phyloP scores from a whole-genome alignment of 2,888 invertebrate species.

The Lycophotia porphyrea region DNA sequence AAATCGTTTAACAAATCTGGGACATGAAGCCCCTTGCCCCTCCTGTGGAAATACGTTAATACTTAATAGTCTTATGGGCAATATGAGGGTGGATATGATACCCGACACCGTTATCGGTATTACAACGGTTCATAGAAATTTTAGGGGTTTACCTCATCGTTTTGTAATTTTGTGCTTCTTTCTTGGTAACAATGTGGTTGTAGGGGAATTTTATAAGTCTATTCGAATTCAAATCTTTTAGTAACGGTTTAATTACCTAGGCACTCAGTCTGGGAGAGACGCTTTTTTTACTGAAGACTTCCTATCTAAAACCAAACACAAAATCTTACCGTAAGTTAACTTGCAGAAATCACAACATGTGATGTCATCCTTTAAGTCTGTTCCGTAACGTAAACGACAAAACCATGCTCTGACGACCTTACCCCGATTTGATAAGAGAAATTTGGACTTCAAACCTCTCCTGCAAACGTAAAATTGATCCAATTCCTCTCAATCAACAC shows the following conservation, averaged over 20 bases:
- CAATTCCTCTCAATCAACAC: conserved; percentile 28
- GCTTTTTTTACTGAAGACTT: neutral
- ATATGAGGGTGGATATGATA: conserved; percentile 38
- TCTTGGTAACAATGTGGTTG: neutral
- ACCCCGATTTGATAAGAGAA: neutral
- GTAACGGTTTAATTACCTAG: neutral
- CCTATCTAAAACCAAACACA: neutral
- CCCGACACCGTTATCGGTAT: conserved; percentile 9
- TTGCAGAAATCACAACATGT: neutral
- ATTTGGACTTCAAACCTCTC: too few relatives aligned
- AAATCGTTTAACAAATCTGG: conserved; percentile 54
- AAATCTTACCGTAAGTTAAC: neutral
- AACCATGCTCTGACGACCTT: neutral
- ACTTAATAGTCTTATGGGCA: conserved; percentile 21
- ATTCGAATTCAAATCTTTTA: neutral
- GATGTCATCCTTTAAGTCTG: neutral
- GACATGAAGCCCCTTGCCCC: conserved; percentile 30
- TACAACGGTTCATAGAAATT: conserved; percentile 13
- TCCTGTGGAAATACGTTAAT: conserved; percentile 21
- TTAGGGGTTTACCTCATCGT: neutral
- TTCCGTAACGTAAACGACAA: neutral
- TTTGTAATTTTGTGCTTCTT: neutral
- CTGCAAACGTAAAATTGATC: conserved; percentile 10
- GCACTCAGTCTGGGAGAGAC: neutral
- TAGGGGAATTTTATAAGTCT: neutral